Evolutionary conservation across 1,140 invertebrate species (phyloP), one percentile per base, ranked within the genome.

Genomic region (Tetraneura akinire): DNA sequence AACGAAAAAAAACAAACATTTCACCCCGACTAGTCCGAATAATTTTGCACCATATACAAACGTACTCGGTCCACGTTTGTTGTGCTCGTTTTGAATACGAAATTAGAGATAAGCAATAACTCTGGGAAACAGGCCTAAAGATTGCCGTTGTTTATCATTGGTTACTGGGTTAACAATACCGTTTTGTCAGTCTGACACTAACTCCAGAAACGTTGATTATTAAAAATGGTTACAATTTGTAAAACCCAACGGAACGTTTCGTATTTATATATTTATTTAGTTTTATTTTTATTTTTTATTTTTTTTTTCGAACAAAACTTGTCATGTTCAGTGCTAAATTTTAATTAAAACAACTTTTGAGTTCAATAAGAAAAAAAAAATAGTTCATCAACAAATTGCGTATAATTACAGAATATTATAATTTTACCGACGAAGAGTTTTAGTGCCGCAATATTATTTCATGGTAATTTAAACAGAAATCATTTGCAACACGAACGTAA

Each of bases 31-130:
- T 23, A 14, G 29, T 71, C 16, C 45, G 47, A 71, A 71, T 51
- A 71, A 71, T 51, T 51, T 51, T 10, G 16, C 29, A 10, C 16
- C n/a, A n/a, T 3, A 51, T 29, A 47, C 9, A 51, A 71, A 71
- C 68, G 47, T 71, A 51, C 23, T 71, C 49, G 68, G 68, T 49
- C 68, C 68, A 71, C 68, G 68, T 71, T 47, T 71, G 47, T 51
- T 23, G 68, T 26, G 51, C 68, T 51, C 29, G 47, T 71, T 71
- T 71, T 71, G 68, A 71, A 71, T 71, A 71, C 47, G 16, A 71
- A 71, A 71, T 45, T 45, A 71, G 26, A 71, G 26, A 71, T 49
- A 71, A 51, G 47, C 68, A 71, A 51, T 71, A 71, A 71, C 68
- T 71, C 45, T 0, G 45, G 29, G 18, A 71, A 71, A 29, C 26